Evolutionary conservation across 2,797 vertebrate species (phyloP), one percentile per base, ranked within the genome.

Genomic region (Pipistrellus pygmaeus): DNA sequence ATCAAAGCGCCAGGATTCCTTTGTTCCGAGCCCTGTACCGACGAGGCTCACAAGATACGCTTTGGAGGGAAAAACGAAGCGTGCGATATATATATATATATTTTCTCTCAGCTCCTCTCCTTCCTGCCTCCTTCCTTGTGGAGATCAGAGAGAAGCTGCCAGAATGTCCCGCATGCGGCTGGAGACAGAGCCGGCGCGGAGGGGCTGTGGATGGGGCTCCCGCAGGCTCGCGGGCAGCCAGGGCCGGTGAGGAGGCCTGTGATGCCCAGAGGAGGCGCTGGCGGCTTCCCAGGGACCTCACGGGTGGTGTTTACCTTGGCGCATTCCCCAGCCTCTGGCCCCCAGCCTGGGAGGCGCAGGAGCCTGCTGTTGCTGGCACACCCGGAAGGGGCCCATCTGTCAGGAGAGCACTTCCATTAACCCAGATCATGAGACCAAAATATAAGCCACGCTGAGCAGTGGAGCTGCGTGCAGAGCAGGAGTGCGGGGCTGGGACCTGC

Each of bases 1-100:
- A 96, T 94, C 97, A 96, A 96, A 97, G 94, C 38, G 0, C 76
- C 62, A 71, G 80, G 92, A 91, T 93, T 93, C 94, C 93, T 97
- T 96, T 97, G 97, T 97, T 96, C 88, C 88, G 64, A 86, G 86
- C 71, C 73, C 85, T 72, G 4, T 13, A 60, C 32, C 44, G 69
- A 84, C 3, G 27, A 84, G 77, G 86, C 88, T 96, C 81, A 32
- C 10, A 20, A 86, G 72, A 72, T 69, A 32, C 3, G 44, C 95
- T 95, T 90, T 80, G 91, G 95, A 97, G 81, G 81, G 90, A 80
- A 95, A 90, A 90, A 71, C 77, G 32, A 44, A 66, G 71, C 72
- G 8, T 0, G 14, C 17, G 32, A 48, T 73, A 30, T 90, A 46
- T 12, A 48, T 73, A 27, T 90, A 44, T 44, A 11, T 44, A 46